phyloP scores from a whole-genome alignment of 2,797 vertebrate genomes.

The Mareca penelope region DNA sequence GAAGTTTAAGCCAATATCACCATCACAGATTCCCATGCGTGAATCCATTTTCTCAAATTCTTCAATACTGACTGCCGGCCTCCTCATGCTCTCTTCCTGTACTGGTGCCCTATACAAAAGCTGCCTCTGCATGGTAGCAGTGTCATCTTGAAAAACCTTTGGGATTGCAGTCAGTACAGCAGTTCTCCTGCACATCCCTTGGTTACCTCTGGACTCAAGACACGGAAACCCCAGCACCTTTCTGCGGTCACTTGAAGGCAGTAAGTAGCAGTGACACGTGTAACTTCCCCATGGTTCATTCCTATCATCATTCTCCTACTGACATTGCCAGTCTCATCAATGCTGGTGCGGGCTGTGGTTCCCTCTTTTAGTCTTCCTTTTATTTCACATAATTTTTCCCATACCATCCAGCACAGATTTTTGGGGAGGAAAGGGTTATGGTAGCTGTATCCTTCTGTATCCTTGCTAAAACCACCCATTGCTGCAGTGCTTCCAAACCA shows the following conservation, averaged over 20 bases:
- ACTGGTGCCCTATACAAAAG: not conserved
- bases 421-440: not conserved
- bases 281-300: not conserved
- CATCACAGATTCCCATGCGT: not conserved
- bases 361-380: not conserved
- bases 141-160: not conserved
- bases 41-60: not conserved
- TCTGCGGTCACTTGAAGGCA: not conserved
- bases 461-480: not conserved
- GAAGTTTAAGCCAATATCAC: not conserved
- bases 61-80: not conserved
- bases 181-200: not conserved
- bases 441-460: not conserved
- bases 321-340: not conserved
- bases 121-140: not conserved
- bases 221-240: not conserved
- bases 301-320: not conserved
- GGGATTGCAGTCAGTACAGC: not conserved
- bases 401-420: not conserved
- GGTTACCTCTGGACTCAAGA: not conserved
- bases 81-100: not conserved
- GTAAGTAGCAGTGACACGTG: not conserved
- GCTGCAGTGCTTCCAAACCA: not conserved
- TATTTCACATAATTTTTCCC: not conserved
- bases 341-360: not conserved